Conservation (phyloP, 2,113 vertebrate genomes). For the Scartelaos histophorus region DNA sequence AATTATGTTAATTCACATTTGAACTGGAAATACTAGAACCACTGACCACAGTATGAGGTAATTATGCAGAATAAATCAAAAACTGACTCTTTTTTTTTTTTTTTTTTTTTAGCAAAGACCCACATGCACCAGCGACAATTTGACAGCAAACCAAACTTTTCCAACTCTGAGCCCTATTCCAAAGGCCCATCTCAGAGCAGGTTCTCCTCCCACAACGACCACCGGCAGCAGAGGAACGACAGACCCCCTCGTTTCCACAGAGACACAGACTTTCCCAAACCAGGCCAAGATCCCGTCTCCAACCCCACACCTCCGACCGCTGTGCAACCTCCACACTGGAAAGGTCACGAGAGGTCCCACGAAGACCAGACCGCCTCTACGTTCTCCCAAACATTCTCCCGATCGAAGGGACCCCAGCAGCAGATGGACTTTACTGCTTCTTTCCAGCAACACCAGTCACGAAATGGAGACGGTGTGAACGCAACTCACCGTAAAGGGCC, state of each 20-base stretch:
- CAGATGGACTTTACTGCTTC: conserved; percentile 49
- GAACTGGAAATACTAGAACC: background rate
- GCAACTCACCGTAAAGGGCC: conserved; percentile 69
- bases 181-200: conserved; percentile 81
- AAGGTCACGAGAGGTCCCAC: conserved; percentile 69
- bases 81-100: background rate
- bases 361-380: conserved; percentile 45
- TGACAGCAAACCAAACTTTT: conserved; percentile 73
- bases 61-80: too few relatives aligned
- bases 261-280: conserved; percentile 85
- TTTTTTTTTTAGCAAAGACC: conserved; percentile 76
- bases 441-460: conserved; percentile 53
- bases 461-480: conserved; percentile 60
- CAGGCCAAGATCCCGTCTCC: conserved; percentile 76
- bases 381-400: conserved; percentile 65
- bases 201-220: conserved; percentile 81
- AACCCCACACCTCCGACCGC: conserved; percentile 60
- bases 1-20: background rate
- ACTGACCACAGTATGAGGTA: too few relatives aligned
- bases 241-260: conserved; percentile 92
- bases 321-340: conserved; percentile 75
- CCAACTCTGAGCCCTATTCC: conserved; percentile 78
- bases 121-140: conserved; percentile 79
- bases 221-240: conserved; percentile 85
- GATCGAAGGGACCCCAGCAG: conserved; percentile 80